These are phyloP conservation scores for Lordiphosa stackelbergi DNA, from an alignment of 1,140 invertebrate species.

Conservation along the genomic window DNA sequence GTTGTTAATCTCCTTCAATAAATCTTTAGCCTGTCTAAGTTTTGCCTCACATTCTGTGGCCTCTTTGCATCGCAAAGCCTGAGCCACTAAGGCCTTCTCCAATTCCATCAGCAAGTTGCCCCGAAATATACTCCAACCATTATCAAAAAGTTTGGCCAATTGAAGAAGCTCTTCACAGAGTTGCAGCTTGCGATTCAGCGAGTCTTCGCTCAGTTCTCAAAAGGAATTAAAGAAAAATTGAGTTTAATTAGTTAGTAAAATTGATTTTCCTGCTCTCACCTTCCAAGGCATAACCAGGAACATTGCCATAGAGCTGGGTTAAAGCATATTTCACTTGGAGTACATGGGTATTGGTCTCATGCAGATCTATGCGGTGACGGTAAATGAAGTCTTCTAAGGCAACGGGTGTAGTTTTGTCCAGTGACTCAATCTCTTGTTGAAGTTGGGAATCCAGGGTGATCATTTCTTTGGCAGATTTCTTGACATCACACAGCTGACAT, in stretches of 20 bases:
- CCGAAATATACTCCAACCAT: constrained; percentile 81
- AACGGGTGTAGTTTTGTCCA: constrained; percentile 79
- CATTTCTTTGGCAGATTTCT: constrained; percentile 79
- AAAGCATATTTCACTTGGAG: constrained; percentile 83
- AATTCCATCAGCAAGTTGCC: constrained; percentile 82
- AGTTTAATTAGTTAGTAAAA: too few relatives aligned
- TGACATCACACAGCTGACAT: constrained; percentile 81
- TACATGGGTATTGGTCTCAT: constrained; percentile 82
- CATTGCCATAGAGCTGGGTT: constrained; percentile 82
- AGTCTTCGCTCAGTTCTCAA: constrained; percentile 79
- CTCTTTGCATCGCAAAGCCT: constrained; percentile 76
- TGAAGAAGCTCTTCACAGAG: constrained; percentile 83
- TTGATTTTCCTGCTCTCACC: constrained; percentile 72
- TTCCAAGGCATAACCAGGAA: constrained; percentile 78
- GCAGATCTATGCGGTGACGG: constrained; percentile 80
- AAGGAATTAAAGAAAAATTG: too few relatives aligned
- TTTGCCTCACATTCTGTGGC: constrained; percentile 30
- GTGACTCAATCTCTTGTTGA: constrained; percentile 80
- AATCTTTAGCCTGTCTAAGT: constrained; percentile 29
- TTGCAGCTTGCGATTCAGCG: constrained; percentile 81
- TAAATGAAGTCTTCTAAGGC: constrained; percentile 82
- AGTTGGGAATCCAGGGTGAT: constrained; percentile 80
- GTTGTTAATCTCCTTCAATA: constrained; percentile 40
- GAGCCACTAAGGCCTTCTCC: constrained; percentile 80
- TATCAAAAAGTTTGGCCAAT: constrained; percentile 81